phyloP scores from a whole-genome alignment of 2,113 vertebrate species.

The Emydocephalus ijimae region DNA sequence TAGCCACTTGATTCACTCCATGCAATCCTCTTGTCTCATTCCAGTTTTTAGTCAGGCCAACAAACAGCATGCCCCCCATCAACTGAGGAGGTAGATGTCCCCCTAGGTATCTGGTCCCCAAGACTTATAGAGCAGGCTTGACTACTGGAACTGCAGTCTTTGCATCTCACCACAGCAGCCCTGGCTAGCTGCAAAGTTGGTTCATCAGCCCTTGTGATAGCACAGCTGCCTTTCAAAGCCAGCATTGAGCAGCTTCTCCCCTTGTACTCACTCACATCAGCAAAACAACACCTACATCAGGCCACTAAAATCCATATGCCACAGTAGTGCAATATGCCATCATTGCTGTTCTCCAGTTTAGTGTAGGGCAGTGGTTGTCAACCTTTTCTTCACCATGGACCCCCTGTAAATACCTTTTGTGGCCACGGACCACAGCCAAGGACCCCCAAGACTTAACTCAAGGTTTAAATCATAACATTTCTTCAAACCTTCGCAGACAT shows the following conservation, averaged over 20 bases:
- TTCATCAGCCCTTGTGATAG: not conserved
- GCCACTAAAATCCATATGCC: not conserved
- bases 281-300: not conserved
- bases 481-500: too few species aligned
- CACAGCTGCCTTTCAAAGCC: not conserved
- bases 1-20: not conserved
- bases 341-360: not conserved
- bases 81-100: not conserved
- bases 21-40: not conserved
- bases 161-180: not conserved
- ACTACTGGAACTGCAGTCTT: not conserved
- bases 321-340: not conserved
- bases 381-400: too few species aligned
- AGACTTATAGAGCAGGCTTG: not conserved
- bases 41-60: not conserved
- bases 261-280: not conserved
- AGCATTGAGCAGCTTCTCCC: not conserved
- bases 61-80: not conserved
- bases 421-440: too few species aligned
- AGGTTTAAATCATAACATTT: too few species aligned
- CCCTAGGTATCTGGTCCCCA: not conserved
- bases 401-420: too few species aligned
- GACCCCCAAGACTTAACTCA: too few species aligned
- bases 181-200: not conserved
- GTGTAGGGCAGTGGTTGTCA: not conserved